Conservation (phyloP, 2,113 vertebrate species). For the Myotis davidii region DNA sequence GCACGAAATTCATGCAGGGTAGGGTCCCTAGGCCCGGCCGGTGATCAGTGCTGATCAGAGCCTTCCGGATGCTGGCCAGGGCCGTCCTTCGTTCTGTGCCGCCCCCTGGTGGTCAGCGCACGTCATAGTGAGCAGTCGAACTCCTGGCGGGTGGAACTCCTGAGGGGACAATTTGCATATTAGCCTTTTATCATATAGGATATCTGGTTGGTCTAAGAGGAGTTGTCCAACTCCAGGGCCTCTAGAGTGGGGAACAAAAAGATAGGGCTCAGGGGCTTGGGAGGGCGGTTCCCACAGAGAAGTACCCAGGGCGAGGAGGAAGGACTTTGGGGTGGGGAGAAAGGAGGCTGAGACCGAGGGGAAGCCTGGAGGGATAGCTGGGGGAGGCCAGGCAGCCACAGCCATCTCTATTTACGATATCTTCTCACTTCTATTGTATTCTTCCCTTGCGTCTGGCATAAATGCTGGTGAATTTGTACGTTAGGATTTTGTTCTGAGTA, state of each 20-base stretch:
- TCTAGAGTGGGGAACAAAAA: neutral
- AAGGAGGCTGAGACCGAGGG: neutral
- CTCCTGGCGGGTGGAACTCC: too few species aligned
- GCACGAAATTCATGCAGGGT: too few species aligned
- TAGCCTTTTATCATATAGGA: too few species aligned
- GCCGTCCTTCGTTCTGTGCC: too few species aligned
- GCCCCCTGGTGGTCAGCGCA: too few species aligned
- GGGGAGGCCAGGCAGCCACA: neutral
- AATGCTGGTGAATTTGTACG: accelerated
- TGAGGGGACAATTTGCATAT: too few species aligned
- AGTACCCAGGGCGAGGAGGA: neutral
- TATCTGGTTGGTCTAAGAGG: neutral
- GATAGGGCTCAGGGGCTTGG: neutral
- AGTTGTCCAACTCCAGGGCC: neutral
- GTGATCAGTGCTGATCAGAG: too few species aligned
- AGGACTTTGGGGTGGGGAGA: neutral
- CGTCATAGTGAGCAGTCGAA: too few species aligned
- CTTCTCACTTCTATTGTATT: neutral
- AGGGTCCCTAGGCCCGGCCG: too few species aligned
- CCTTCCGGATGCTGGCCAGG: too few species aligned
- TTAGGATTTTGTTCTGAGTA: neutral
- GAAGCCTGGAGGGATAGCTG: neutral
- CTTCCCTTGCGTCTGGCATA: neutral
- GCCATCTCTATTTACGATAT: neutral
- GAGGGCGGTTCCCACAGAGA: neutral